Evolutionary conservation across 37 sponge, comb jelly and placozoan genomes (phyloP), one percentile per base, ranked within the genome.

Genomic region (Tethya wilhelma): DNA sequence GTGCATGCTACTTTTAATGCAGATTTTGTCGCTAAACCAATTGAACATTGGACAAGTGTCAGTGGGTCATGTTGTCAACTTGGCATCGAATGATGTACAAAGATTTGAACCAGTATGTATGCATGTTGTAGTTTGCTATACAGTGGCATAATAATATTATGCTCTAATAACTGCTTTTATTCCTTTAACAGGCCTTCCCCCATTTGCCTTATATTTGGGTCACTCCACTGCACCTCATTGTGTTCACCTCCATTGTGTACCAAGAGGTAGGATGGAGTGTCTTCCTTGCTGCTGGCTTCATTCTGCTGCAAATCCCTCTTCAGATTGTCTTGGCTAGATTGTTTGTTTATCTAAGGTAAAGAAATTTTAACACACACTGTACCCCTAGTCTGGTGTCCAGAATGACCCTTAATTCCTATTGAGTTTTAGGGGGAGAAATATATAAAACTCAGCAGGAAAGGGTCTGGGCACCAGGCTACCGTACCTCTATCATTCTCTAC

Each of bases 21-120:
- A 75, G 75, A 29, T 86, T 31, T 46, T 93, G 0, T 41, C 81
- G 29, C 78, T 93, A 7, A 80, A 77, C 64, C 90, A 77, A 38
- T 73, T 56, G 9, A 82, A 69, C 34, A 65, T 93, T 29, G 70
- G 80, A 0, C 60, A 83, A 58, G 33, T 88, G 8, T 79, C 94
- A 11, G 68, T 73, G 37, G 94, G 94, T 59, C 81, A 89, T 22
- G 63, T 93, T 17, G 56, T 93, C 64, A 93, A 93, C 65, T 58
- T 93, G 0, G 83, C 84, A 19, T 89, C 94, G 46, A 93, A 86
- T 70, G 94, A 93, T 78, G 94, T 93, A 28, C 94, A 93, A 67
- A 45, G 94, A 67, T 79, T 93, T 67, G 94, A 93, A 53, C 23
- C 71, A 59, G 94, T 79, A 12, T 3, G 74, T 55, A n/a, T n/a